Evolutionary conservation across 1,140 invertebrate species (phyloP), one percentile per base, ranked within the genome.

Genomic region (Tyrophagus putrescentiae): DNA sequence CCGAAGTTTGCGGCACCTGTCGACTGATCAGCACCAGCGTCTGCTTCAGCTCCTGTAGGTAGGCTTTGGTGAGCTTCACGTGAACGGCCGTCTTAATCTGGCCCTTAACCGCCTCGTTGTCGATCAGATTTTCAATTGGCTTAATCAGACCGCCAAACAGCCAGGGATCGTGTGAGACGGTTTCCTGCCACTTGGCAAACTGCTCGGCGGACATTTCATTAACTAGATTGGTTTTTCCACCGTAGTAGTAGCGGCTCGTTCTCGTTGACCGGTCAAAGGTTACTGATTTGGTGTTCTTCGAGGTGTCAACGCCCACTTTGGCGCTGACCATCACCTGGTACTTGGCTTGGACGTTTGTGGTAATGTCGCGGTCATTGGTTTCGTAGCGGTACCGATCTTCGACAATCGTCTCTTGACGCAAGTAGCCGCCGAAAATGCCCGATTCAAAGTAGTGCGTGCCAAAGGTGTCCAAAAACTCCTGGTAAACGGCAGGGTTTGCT

Each of bases 361-460:
- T n/a, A n/a, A n/a, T n/a, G n/a, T n/a, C n/a, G n/a, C n/a, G n/a
- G n/a, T n/a, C n/a, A n/a, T n/a, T 6, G 7, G 45, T 7, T 48
- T 48, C 6, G 7, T 21, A 6, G 21, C 23, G 9, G 18, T 48
- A 48, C 7, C 31, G 13, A 18, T 54, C 25, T 32, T 54, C 29
- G 25, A 54, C 18, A 7, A 32, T 32, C 39, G 52, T 54, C 28
- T 33, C 25, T 28, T 54, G 39, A 6, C 34, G 31, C 7, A 60
- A 4, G 53, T 18, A 60, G 18, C 57, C 57, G 6, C 57, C 57
- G 25, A 60, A 60, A 4, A 60, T 5, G 4, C 11, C 57, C 5
- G 7, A 29, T n/a, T 60, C 42, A 21, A 60, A 60, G 27, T 60
- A 60, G 33, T 60, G 57, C 4, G 57, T 60, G 16, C 57, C 57